A percentile compares a stretch with the other conserved stretches of the same genome.
Conservation (phyloP, 2,888 invertebrate species). For the Cheilosia variabilis region DNA sequence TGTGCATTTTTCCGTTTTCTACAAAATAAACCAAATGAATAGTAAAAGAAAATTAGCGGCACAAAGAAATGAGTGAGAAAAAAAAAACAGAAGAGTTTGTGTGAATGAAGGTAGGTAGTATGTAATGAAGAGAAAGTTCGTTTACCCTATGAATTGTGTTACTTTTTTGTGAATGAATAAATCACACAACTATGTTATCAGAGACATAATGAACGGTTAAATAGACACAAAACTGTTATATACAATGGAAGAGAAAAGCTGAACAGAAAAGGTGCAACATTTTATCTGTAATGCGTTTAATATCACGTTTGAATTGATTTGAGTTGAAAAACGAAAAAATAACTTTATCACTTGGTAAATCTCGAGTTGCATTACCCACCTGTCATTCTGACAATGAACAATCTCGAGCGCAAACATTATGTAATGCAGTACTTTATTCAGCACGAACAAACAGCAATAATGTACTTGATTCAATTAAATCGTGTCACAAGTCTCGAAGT, state of each 20-base stretch:
- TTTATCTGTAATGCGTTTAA: not conserved
- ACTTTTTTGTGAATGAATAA: constrained; percentile 1
- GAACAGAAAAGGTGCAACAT: not conserved
- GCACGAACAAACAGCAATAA: too few species aligned
- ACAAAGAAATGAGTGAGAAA: not conserved
- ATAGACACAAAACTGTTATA: not conserved
- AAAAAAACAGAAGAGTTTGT: not conserved
- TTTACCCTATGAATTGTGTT: constrained; percentile 18
- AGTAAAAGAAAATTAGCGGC: not conserved
- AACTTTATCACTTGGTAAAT: too few species aligned
- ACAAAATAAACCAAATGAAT: constrained; percentile 10
- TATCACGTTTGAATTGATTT: too few species aligned
- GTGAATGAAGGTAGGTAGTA: not conserved
- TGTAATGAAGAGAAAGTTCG: constrained; percentile 37
- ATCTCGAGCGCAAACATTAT: too few species aligned
- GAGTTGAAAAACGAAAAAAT: too few species aligned
- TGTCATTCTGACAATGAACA: too few species aligned
- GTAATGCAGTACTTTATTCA: too few species aligned
- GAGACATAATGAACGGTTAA: not conserved
- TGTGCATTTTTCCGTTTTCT: constrained; percentile 3
- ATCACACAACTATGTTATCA: not conserved
- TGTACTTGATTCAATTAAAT: too few species aligned
- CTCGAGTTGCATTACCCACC: too few species aligned
- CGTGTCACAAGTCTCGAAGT: too few species aligned
- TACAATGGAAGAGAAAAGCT: not conserved